phyloP scores from a whole-genome alignment of 2,797 vertebrate genomes.

The Sebastes iracundus region DNA sequence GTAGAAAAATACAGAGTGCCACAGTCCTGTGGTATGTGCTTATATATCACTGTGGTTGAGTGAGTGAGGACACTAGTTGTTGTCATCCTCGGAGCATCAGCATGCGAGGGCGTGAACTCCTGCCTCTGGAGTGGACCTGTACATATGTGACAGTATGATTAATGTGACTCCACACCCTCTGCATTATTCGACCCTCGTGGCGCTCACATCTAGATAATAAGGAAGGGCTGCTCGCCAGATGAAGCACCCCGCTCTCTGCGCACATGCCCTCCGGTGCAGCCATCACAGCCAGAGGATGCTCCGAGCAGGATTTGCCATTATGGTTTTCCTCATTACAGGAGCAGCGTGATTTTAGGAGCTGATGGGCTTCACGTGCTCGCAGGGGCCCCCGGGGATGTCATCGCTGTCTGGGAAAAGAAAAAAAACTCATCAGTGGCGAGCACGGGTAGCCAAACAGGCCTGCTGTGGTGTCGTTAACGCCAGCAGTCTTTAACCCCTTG shows the following conservation, averaged over 20 bases:
- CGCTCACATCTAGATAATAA: conserved; percentile 71
- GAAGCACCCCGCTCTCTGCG: conserved; percentile 30
- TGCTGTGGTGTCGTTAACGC: conserved; percentile 51
- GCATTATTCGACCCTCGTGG: conserved; percentile 52
- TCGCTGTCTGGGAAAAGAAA: conserved; percentile 1
- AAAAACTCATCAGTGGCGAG: conserved; percentile 38
- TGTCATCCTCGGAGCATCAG: conserved; percentile 11
- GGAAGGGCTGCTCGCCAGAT: conserved; percentile 45
- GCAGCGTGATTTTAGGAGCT: conserved; percentile 64
- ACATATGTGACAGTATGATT: conserved; percentile 65
- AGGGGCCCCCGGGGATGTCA: conserved; percentile 40
- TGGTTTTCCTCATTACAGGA: conserved; percentile 72
- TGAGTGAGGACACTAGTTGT: background rate
- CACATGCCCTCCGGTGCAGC: conserved; percentile 50
- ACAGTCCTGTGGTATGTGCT: background rate
- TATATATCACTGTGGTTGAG: background rate
- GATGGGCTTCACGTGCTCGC: conserved; percentile 48
- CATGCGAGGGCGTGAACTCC: conserved; percentile 40
- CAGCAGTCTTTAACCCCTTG: conserved; percentile 52
- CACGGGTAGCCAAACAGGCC: conserved; percentile 1
- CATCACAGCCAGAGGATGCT: conserved; percentile 51
- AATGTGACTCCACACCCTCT: conserved; percentile 58
- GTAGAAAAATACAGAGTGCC: background rate
- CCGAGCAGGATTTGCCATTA: conserved; percentile 58
- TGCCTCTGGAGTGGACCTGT: conserved; percentile 46